These are phyloP conservation scores for Meandrina meandrites DNA, from an alignment of 92 coral and sea anemone species.

Conservation along the genomic window DNA sequence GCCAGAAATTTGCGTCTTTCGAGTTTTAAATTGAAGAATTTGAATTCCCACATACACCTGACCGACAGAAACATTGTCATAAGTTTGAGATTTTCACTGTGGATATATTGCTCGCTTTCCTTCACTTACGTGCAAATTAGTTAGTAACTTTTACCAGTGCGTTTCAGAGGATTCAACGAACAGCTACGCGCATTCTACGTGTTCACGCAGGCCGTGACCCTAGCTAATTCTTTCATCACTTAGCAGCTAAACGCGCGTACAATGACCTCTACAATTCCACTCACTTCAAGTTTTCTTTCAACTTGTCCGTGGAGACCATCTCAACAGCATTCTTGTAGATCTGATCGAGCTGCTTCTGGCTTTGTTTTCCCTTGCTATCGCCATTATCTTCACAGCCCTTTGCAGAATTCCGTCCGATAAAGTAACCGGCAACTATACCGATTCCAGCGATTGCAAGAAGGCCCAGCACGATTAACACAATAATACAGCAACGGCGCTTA, in stretches of 20 bases:
- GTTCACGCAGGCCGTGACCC: not conserved
- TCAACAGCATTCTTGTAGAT: constrained; percentile 61
- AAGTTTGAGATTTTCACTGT: too few species aligned
- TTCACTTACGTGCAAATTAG: too few species aligned
- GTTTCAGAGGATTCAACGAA: too few species aligned
- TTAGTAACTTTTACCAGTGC: too few species aligned
- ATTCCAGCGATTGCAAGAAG: constrained; percentile 12
- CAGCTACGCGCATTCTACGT: too few species aligned
- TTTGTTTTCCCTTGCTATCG: not conserved
- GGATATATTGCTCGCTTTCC: too few species aligned
- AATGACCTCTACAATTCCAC: too few species aligned
- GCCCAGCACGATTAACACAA: not conserved
- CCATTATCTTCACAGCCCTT: constrained; percentile 6
- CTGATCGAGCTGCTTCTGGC: constrained; percentile 4
- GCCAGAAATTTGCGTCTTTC: too few species aligned
- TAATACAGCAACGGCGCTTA: constrained; percentile 5
- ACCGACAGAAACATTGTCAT: too few species aligned
- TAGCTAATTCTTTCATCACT: not conserved
- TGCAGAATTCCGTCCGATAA: constrained; percentile 31
- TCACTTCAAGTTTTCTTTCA: constrained; percentile 64
- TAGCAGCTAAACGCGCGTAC: not conserved
- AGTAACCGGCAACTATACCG: constrained; percentile 34
- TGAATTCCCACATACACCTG: too few species aligned
- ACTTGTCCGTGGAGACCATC: constrained; percentile 55
- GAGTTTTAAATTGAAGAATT: too few species aligned